Base-by-base conservation (phyloP, 2,888 invertebrate species). In the Oconnorella tubifera region DNA sequence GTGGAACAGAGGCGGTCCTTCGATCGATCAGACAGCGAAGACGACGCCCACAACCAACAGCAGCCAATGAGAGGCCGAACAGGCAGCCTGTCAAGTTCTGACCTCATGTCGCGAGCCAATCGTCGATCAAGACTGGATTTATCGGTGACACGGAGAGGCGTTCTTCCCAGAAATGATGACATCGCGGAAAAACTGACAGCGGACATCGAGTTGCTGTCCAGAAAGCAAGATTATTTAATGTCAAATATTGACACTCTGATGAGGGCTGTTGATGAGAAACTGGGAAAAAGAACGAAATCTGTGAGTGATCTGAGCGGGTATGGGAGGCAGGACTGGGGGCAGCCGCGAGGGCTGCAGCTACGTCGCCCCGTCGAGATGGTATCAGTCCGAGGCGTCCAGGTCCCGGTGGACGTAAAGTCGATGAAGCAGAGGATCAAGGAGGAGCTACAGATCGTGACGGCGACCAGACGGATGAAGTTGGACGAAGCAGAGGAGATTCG, bases 401-500 rank as follows among this genome's bases (percentile, higher is more conserved):
- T 80, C 32, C 80, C 79, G 2, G 72, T 76, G 56, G 78, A 79
- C 3, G 77, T 81, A 74, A 79, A 77, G 70, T 77, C 77, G 3
- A 68, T 79, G 50, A 80, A 80, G 66, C 76, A 75, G 63, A 70
- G 82, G 53, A 75, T 85, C 61, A 83, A 83, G 68, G 83, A 84
- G 67, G 84, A 85, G 68, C 74, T 85, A 62, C 76, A 83, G 62
- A 78, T 83, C 64, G 83, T 81, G 29, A 79, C 84, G 6, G 77
- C 75, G 33, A 76, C 80, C 23, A 70, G 83, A 53, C 76, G 81
- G 59, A 74, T 79, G 48, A 74, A 80, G 48, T 75, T 83, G 50
- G 84, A 84, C 66, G 83, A 83, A 59, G 76, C 80, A 59, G 84
- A 83, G 70, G 84, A 80, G 70, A 75, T 81, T 33, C 69, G 78